phyloP scores from a whole-genome alignment of 2,797 vertebrate species.

The Limosa lapponica region DNA sequence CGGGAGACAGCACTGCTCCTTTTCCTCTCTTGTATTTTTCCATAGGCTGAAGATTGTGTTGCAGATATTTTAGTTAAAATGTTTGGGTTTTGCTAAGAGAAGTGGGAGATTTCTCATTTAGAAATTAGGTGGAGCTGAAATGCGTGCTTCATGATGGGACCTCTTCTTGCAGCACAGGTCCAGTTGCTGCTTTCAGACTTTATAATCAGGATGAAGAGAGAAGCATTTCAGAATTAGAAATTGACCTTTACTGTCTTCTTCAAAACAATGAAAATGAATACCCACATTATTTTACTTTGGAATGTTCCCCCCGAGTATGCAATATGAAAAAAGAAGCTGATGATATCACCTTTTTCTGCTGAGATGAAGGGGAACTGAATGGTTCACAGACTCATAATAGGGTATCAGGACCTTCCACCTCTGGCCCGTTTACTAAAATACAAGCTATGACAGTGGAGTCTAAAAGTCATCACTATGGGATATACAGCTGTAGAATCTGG shows the following conservation, averaged over 20 bases:
- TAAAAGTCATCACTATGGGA: not conserved
- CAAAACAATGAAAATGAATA: constrained; percentile 42
- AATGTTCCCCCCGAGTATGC: not conserved
- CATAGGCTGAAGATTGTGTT: not conserved
- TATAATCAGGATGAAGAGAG: not conserved
- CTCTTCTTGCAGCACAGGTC: not conserved
- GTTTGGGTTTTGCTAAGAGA: not conserved
- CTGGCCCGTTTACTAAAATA: constrained; percentile 16
- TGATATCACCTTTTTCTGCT: not conserved
- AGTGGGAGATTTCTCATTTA: not conserved
- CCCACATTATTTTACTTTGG: not conserved
- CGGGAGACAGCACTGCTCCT: not conserved
- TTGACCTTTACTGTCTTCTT: constrained; percentile 35
- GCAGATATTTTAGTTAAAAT: not conserved
- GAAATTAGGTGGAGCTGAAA: not conserved
- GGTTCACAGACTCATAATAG: constrained; percentile 3
- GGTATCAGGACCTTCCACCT: constrained; percentile 4
- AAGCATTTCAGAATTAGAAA: constrained; percentile 35
- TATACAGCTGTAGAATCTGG: not conserved
- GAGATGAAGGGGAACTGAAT: not conserved
- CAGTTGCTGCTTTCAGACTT: not conserved
- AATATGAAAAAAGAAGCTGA: not conserved
- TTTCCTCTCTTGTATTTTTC: not conserved
- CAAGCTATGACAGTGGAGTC: not conserved
- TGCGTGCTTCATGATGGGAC: not conserved